These are phyloP conservation scores for Phymanthus crucifer DNA, from an alignment of 92 coral and sea anemone species.

Conservation along the genomic window DNA sequence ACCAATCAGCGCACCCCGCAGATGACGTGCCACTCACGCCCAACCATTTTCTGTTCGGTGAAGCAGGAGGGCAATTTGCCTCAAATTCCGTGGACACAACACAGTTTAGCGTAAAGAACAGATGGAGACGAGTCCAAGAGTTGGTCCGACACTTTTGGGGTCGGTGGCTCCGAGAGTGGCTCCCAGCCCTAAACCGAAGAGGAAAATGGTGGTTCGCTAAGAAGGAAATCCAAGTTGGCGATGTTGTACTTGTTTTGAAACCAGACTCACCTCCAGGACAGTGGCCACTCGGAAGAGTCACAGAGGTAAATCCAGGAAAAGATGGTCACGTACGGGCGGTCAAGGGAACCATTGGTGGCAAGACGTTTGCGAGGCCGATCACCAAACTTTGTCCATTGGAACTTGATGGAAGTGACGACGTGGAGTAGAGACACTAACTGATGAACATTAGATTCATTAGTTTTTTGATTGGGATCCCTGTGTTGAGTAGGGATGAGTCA, in stretches of 20 bases:
- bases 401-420: neutral
- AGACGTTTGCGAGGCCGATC: constrained; percentile 40
- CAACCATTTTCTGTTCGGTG: constrained; percentile 49
- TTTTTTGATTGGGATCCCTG: neutral
- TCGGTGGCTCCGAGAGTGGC: constrained; percentile 52
- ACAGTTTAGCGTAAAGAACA: constrained; percentile 17
- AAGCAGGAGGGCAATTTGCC: constrained; percentile 55
- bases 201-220: constrained; percentile 39
- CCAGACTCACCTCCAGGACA: constrained; percentile 42
- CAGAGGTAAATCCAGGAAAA: constrained; percentile 35
- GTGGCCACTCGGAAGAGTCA: constrained; percentile 55
- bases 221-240: constrained; percentile 27
- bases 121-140: constrained; percentile 49
- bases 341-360: constrained; percentile 34
- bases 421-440: neutral
- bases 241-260: constrained; percentile 29
- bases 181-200: constrained; percentile 41
- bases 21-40: constrained; percentile 45
- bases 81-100: constrained; percentile 44
- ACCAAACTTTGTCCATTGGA: constrained; percentile 29
- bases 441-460: neutral
- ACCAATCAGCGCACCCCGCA: constrained; percentile 41
- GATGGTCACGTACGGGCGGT: constrained; percentile 51
- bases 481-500: neutral
- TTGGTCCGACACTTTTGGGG: constrained; percentile 48